Evolutionary conservation across 2,113 vertebrate genomes (phyloP), one percentile per base, ranked within the genome.

Genomic region (Camelus dromedarius): DNA sequence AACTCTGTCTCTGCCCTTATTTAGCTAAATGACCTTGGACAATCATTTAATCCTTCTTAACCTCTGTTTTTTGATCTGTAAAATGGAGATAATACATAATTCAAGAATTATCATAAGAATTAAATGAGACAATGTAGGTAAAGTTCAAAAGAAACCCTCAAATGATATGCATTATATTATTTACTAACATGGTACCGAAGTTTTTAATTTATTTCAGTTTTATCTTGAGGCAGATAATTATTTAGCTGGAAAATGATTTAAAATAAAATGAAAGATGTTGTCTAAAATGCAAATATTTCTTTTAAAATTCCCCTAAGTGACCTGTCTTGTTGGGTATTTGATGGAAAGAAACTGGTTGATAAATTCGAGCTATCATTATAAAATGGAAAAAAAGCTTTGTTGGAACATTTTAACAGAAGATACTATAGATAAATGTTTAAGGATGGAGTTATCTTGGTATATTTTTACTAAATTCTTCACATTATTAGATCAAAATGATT

Each of bases 381-480:
- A 93, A 69, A 89, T 96, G 16, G 54, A 42, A 79, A 77, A 42
- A 87, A 72, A 50, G 5, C 3, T 80, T 80, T 79, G 0, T n/a
- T 84, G 56, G 20, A 88, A 77, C 83, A 69, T 62, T 50, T 92
- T 87, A 85, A 54, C 15, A n/a, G 10, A 73, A 52, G 6, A 3
- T 83, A 46, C 70, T 75, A 62, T 3, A 70, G 32, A 26, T 38
- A 60, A 76, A 18, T 86, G 11, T 91, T 91, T 94, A 73, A 58
- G 77, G 3, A 72, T 30, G 60, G 46, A 88, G 2, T 24, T 64
- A 76, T 42, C 20, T 82, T 89, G 46, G 26, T 66, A 30, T 66
- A 77, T 70, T 94, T 91, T 15, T 73, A 85, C 24, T 75, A 94
- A 92, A 62, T 48, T 85, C 38, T 91, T 93, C 24, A 46, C 2